Base-by-base conservation (phyloP, 64 coral and sea anemone genomes). In the Pocillopora damicornis region DNA sequence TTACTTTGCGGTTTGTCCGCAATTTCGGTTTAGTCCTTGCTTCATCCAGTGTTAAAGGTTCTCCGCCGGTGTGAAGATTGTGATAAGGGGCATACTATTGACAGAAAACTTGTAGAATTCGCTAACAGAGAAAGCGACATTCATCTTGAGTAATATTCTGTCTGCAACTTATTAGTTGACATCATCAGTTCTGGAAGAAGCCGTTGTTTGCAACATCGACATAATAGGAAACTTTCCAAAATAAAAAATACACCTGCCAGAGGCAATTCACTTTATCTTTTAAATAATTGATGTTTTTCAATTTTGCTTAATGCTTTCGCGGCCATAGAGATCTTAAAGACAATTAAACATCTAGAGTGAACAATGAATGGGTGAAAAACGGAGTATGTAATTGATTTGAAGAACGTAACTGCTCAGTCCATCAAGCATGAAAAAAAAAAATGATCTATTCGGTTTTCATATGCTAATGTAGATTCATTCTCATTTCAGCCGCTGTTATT, bases 231-330 rank as follows among this genome's bases (percentile, higher is more conserved):
- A 68, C 37, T 23, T 20, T 38, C 0, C 17, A 11, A 66, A 85
- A 38, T 85, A 20, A 45, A 51, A 68, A 68, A 73, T 38, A 85
- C 66, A 85, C 81, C 81, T 85, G 81, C 63, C 42, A 8, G 18
- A 71, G 67, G 67, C 36, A 71, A 73, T 58, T 58, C 17, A 51
- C 37, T 73, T 85, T 58, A 1, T 13, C 81, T 85, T 58, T 85
- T 85, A 13, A 85, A 85, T 85, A 85, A 85, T 85, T 85, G 81
- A 85, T 73, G 64, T 58, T 26, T 72, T 58, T 37, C 42, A 73
- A 85, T 85, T 85, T 85, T 22, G 81, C 37, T 22, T 45, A 68
- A 85, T 85, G 81, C 57, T 85, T 71, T 72, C 65, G 37, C 36
- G 81, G 65, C 64, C 38, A 58, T 72, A 58, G 63, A 9, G 64